Percentiles rank a stretch among this genome's conserved stretches.
Evolutionary conservation across 2,888 invertebrate species (phyloP).

Genomic region (Barypeithes pellucidus): DNA sequence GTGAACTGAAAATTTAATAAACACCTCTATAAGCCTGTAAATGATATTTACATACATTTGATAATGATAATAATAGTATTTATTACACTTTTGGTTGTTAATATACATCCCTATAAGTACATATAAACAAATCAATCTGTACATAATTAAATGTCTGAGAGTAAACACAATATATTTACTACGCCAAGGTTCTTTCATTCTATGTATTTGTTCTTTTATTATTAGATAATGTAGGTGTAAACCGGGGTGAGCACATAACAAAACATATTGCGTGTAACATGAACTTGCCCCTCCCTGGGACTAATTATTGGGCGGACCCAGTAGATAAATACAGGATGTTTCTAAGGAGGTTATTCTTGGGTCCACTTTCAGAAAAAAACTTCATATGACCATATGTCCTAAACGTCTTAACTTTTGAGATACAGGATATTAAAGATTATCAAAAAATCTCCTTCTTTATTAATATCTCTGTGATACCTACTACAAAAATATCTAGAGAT

Average conservation of each 20-base stretch:
- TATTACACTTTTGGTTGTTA: background rate
- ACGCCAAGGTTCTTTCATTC: constrained; percentile 22
- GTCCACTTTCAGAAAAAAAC: too few species aligned
- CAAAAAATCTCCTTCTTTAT: too few species aligned
- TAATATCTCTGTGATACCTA: too few species aligned
- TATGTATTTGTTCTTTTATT: background rate
- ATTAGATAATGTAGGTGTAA: constrained; percentile 11
- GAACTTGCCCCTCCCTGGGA: constrained; percentile 9
- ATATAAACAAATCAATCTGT: constrained; percentile 11
- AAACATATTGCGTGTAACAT: constrained; percentile 15
- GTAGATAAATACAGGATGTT: too few species aligned
- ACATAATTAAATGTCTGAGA: background rate
- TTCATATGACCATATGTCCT: too few species aligned
- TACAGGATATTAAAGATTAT: too few species aligned
- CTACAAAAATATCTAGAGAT: too few species aligned
- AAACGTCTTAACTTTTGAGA: too few species aligned
- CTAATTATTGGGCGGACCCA: background rate
- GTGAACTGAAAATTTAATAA: background rate
- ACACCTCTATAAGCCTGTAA: background rate
- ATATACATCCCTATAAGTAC: background rate
- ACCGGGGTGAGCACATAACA: constrained; percentile 19
- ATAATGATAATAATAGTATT: constrained; percentile 10
- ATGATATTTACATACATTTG: background rate
- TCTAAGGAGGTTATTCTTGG: too few species aligned
- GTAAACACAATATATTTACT: constrained; percentile 8